Evolutionary conservation across 2,888 invertebrate species (phyloP).

Genomic region (Teleiodes luculella): DNA sequence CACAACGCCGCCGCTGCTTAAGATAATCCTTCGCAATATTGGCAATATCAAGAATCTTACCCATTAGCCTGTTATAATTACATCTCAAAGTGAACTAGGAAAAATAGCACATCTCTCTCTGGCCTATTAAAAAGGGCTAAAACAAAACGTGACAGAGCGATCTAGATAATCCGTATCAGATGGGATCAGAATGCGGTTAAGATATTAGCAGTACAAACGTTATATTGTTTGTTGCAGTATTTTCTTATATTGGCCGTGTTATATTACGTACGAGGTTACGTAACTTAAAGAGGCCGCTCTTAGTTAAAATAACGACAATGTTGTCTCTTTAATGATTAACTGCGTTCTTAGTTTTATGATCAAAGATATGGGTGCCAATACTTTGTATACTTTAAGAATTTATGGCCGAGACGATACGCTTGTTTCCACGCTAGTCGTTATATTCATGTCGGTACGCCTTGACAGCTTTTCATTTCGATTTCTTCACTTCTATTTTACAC

Average conservation of each 20-base stretch:
- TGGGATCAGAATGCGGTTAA: conserved; percentile 57
- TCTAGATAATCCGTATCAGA: conserved; percentile 61
- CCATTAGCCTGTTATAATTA: conserved; percentile 59
- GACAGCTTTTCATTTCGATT: too few relatives aligned
- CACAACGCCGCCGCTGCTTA: neutral
- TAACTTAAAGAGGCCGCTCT: conserved; percentile 28
- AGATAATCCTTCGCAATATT: conserved; percentile 45
- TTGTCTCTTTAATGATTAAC: conserved; percentile 7
- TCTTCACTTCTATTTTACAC: too few relatives aligned
- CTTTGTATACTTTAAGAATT: neutral
- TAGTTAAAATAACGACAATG: conserved; percentile 30
- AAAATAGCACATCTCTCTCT: conserved; percentile 44
- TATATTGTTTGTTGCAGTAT: conserved; percentile 61
- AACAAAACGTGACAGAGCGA: conserved; percentile 55
- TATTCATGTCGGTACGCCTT: neutral
- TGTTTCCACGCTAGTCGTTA: neutral
- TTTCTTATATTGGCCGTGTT: conserved; percentile 40
- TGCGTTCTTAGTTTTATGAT: conserved; percentile 1
- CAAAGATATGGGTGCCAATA: neutral
- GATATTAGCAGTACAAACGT: conserved; percentile 59
- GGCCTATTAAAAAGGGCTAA: conserved; percentile 28
- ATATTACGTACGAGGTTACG: conserved; percentile 32
- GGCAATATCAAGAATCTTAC: conserved; percentile 46
- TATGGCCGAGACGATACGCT: neutral
- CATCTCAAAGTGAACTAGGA: conserved; percentile 49